Evolutionary conservation across 2,113 vertebrate genomes (phyloP), one percentile per base, ranked within the genome.

Genomic region (Cottus gobio): DNA sequence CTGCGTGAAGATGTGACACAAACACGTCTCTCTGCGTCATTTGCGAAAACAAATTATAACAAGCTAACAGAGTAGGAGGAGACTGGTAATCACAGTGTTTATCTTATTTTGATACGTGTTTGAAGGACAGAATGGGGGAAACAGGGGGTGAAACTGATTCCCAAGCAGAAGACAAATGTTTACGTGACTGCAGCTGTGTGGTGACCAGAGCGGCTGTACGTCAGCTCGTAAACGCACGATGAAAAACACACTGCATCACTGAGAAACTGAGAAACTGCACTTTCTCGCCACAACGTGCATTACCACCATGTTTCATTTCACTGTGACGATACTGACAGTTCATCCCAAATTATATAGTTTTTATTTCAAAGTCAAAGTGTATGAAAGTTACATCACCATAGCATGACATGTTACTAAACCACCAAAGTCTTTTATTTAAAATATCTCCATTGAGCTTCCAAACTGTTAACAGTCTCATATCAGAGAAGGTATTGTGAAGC

Each of bases 141-240:
- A 42, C 50, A 56, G 83, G 71, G 79, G 76, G 78, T 71, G 85
- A 88, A 68, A 26, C 39, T 20, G 56, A 80, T 86, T 91, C 84
- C 76, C 52, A 78, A 66, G 79, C 42, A 71, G 56, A n/a, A 15
- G 69, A 48, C 18, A 10, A 82, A 64, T 92, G 91, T 93, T 93
- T 93, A 93, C 37, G 30, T 36, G 82, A 87, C 56, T 30, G 85
- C 92, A 93, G 92, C 92, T 92, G 92, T 90, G 86, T 11, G 57
- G 77, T 71, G 34, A 63, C 52, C 12, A 66, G 75, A 52, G 16
- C 65, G 3, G 42, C 20, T 18, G 22, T 0, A 65, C 18, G 71
- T 71, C 79, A 84, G 5, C 74, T 24, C 34, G 54, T 61, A 78
- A 83, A 84, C 9, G 75, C 58, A 42, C 56, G 7, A 16, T 58